Percentiles rank a stretch among this genome's conserved stretches.
Evolutionary conservation across 2,797 vertebrate genomes (phyloP).

Genomic region (Yasuhikotakia modesta): DNA sequence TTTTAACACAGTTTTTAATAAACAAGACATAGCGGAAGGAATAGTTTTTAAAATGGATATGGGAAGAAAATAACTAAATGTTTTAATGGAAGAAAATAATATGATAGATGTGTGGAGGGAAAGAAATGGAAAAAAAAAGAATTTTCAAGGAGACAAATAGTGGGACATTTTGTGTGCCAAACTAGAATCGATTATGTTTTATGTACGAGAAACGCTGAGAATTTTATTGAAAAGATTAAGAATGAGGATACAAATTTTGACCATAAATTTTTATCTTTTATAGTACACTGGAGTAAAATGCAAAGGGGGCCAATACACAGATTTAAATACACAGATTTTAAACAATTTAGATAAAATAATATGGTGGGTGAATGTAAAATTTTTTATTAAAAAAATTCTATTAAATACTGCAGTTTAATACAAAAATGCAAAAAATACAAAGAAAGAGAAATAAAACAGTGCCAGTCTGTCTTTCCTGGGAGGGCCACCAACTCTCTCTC

Average conservation of each 20-base stretch:
- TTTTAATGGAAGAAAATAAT: background rate
- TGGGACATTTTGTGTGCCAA: no score
- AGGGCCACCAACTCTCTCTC: no score
- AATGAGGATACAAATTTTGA: background rate
- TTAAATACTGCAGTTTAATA: background rate
- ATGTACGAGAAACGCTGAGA: background rate
- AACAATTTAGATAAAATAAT: background rate
- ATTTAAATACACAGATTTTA: background rate
- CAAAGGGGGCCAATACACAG: slow-evolving; percentile 3
- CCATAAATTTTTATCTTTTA: background rate
- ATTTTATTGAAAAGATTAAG: background rate
- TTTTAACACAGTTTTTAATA: slow-evolving; percentile 5
- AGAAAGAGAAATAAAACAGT: background rate
- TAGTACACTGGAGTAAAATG: background rate
- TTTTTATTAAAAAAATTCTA: background rate
- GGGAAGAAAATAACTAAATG: background rate
- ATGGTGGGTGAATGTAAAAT: background rate
- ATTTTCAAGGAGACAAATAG: no score
- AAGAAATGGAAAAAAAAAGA: background rate
- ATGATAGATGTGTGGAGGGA: background rate
- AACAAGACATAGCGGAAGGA: background rate
- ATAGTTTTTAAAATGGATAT: background rate
- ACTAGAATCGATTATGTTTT: background rate
- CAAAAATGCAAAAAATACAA: background rate
- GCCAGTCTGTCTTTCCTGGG: no score